These are phyloP conservation scores for Temnopleurus reevesii DNA, from an alignment of 53 echinoderm and acorn worm species.

Conservation along the genomic window DNA sequence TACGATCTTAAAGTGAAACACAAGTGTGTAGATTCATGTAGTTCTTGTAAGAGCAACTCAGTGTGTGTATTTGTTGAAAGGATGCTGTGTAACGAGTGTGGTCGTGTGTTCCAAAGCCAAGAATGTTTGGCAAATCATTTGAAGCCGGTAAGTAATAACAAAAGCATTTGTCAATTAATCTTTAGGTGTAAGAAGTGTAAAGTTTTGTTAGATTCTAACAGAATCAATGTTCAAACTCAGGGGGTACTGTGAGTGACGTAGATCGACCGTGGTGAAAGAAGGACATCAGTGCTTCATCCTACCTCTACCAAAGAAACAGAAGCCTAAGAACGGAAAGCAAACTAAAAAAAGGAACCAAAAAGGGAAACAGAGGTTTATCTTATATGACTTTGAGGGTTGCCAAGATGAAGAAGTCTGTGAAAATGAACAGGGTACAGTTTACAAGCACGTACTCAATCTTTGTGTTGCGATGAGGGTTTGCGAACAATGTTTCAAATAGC, in stretches of 20 bases:
- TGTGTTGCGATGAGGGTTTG: slow-evolving; percentile 46
- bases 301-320: neutral
- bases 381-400: slow-evolving; percentile 41
- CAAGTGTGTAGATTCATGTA: slow-evolving; percentile 6
- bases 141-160: neutral
- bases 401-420: neutral
- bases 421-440: slow-evolving; percentile 26
- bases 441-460: slow-evolving; percentile 11
- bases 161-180: neutral
- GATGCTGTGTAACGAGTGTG: neutral
- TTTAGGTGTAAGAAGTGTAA: neutral
- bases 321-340: too few relatives aligned
- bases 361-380: slow-evolving; percentile 4
- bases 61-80: neutral
- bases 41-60: neutral
- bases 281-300: neutral
- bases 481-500: slow-evolving; percentile 13
- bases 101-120: slow-evolving; percentile 22
- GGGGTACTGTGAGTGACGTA: slow-evolving; percentile 20
- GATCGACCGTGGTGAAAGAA: neutral
- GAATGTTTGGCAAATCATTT: slow-evolving; percentile 36
- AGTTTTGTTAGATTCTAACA: neutral
- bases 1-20: neutral
- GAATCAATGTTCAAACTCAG: neutral
- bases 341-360: neutral